Conservation (phyloP, 2,888 invertebrate genomes). For the Alsophila aescularia region DNA sequence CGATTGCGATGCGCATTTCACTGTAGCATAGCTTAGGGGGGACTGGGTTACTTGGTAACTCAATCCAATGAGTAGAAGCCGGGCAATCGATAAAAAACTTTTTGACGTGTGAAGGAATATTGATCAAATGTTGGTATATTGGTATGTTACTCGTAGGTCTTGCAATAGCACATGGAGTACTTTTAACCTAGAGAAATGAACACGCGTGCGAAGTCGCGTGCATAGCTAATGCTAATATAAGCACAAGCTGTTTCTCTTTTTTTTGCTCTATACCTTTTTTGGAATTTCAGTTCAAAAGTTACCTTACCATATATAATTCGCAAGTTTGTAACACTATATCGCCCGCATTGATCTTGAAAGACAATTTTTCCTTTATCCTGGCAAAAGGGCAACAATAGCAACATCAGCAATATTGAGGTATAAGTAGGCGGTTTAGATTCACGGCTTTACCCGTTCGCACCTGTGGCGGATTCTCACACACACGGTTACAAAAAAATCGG, state of each 20-base stretch:
- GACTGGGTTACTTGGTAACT: too few species aligned
- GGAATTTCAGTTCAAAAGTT: background rate
- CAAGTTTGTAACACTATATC: constrained; percentile 54
- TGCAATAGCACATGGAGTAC: too few species aligned
- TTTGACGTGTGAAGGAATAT: too few species aligned
- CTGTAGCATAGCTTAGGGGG: too few species aligned
- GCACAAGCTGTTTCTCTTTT: background rate
- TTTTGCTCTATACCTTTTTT: background rate
- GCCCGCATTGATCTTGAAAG: constrained; percentile 54
- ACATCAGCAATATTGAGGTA: constrained; percentile 1
- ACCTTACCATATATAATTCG: constrained; percentile 9
- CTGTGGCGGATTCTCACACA: constrained; percentile 61
- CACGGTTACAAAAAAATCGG: constrained; percentile 52
- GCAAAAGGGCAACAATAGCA: constrained; percentile 22
- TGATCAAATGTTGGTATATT: too few species aligned
- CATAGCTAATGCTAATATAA: too few species aligned
- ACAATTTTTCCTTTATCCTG: constrained; percentile 37
- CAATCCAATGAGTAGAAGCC: too few species aligned
- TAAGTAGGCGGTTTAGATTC: background rate
- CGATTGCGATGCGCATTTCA: too few species aligned
- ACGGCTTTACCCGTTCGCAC: constrained; percentile 71
- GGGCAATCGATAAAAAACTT: too few species aligned
- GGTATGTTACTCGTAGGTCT: too few species aligned
- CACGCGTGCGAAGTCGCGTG: too few species aligned
- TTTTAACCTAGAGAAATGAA: too few species aligned